Evolutionary conservation across 2,113 vertebrate genomes (phyloP), one percentile per base, ranked within the genome.

Genomic region (Ginglymostoma cirratum): DNA sequence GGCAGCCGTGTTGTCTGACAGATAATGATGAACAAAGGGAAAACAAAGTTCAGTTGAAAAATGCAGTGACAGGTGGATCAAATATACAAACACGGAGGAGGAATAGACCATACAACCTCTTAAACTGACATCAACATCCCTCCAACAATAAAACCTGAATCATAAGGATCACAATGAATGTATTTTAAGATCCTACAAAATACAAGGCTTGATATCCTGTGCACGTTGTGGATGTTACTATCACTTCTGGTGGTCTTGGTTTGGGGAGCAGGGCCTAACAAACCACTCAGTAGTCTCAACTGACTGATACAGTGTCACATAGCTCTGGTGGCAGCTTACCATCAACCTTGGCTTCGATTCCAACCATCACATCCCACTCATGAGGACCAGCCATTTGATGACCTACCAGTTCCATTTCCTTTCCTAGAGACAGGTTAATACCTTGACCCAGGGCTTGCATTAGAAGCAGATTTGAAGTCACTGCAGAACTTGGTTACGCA

Each of bases 1-100:
- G 5, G 24, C 66, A 30, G 96, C 96, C 3, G 90, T 96, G 42
- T 96, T 96, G 61, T 96, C 96, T 96, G n/a, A 1, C 34, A n/a
- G 17, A 8, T 5, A 65, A 92, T 8, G 55, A n/a, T 19, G 19
- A 83, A 5, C n/a, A 5, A n/a, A 34, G n/a, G n/a, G 2, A 86
- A 76, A 34, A 61, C 66, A 93, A 1, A 23, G 61, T 2, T 67
- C 66, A 17, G 55, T 65, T 65, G 21, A n/a, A 8, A 34, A 66
- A 21, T 24, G 5, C 83, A 48, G 83, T 48, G 83, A 12, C 23
- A 48, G 48, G 12, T 61, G 55, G 55, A 12, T 10, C 12, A 12
- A 61, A 61, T 2, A 61, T 7, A 8, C 55, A 61, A 61, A 80
- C 12, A 14, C 3, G 34, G 78, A 80, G 21, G 8, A n/a, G 30